Evolutionary conservation across 2,797 vertebrate genomes (phyloP).

Genomic region (Platyrinchus mystaceus): DNA sequence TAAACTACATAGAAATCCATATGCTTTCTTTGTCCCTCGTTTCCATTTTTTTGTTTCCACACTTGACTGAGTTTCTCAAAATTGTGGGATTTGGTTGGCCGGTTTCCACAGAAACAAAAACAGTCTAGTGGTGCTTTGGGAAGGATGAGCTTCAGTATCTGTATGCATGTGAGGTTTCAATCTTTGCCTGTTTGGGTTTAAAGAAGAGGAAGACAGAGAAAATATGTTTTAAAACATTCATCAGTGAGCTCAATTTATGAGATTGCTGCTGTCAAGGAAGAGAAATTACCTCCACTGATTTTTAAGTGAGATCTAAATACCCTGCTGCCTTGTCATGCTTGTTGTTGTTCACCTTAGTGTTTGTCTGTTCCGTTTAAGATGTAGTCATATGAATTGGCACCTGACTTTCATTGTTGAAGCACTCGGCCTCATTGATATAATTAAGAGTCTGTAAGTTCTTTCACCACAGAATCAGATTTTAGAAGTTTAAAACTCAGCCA

Average conservation of each 20-base stretch:
- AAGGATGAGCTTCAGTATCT: background rate
- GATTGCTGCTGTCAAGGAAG: background rate
- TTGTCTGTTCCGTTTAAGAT: background rate
- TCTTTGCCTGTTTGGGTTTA: background rate
- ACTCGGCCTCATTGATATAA: background rate
- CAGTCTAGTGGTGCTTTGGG: background rate
- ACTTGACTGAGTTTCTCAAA: background rate
- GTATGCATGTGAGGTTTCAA: background rate
- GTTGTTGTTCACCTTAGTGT: background rate
- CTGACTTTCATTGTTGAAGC: background rate
- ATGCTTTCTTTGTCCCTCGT: background rate
- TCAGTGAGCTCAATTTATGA: background rate
- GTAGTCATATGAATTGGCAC: background rate
- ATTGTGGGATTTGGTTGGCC: background rate
- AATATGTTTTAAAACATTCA: background rate
- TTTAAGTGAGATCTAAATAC: background rate
- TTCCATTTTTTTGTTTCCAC: background rate
- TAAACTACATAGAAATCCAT: background rate
- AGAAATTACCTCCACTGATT: background rate
- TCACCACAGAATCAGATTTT: background rate
- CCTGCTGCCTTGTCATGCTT: background rate
- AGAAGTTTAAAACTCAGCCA: background rate
- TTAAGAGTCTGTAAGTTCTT: constrained; percentile 34
- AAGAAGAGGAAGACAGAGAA: background rate
- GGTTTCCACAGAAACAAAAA: background rate